Base-by-base conservation (phyloP, 2,797 vertebrate genomes). In the Spea hammondii region DNA sequence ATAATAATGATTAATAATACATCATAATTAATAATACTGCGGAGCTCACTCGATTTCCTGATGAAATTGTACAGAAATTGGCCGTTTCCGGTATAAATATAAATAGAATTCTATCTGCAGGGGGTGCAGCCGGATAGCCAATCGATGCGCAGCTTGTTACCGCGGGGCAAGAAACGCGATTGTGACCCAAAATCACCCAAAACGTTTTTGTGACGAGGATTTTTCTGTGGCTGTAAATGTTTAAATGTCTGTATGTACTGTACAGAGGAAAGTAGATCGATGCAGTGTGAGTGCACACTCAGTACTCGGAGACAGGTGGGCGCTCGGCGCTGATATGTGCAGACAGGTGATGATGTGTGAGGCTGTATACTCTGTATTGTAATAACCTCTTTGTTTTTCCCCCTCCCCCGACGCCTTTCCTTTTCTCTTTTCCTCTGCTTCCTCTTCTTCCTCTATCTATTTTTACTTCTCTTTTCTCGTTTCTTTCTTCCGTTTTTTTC, bases 41-140 rank as follows among this genome's bases (percentile, higher is more conserved):
- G 17, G 17, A 1, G 55, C 51, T 32, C 32, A 3, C 2, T 32
- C 32, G 32, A 32, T 70, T 77, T 64, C 67, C 6, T 70, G 67
- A 77, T 77, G 62, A 77, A n/a, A 70, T 53, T 65, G 76, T 17
- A 14, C 57, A 47, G 66, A 77, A 14, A 54, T 70, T 54, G 53
- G 64, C 64, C 59, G 65, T 47, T 71, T 77, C 76, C 76, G 4
- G 4, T 62, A 64, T 70, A 70, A 66, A 75, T 70, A 55, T 49
- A 9, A 10, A 45, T 4, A 46, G 70, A 51, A 70, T 67, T 62
- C 9, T 53, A 54, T 77, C 57, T 12, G 65, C n/a, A 1, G 17
- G 5, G 13, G 59, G 12, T 17, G 71, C 68, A 51, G 70, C 76
- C 57, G 70, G 70, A 11, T 76, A 32, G 47, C 73, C 67, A 65